Evolutionary conservation across 2,888 invertebrate genomes (phyloP), one percentile per base, ranked within the genome.

Genomic region (Orchesellides sinensis): DNA sequence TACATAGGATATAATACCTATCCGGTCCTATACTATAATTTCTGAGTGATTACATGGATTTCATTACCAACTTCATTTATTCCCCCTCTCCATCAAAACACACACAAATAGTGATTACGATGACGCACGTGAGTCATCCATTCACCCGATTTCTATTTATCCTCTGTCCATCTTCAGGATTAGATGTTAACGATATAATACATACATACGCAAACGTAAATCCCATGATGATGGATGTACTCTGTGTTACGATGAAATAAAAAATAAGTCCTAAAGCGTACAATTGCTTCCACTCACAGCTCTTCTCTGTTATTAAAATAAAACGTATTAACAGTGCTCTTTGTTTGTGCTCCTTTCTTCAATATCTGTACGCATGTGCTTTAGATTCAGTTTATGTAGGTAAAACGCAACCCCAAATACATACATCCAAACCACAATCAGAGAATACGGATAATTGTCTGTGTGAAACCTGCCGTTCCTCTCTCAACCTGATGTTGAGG

Each of bases 61-160:
- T 65, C 49, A 52, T 63, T 74, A 35, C 52, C 10, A 65, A 32
- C 63, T 35, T 74, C 52, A 49, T 52, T 52, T 74, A 25, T 47
- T 49, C 25, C 23, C 35, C 63, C 74, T 35, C 45, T 40, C 45
- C 47, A 17, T 59, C 35, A 49, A 2, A 63, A 63, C 65, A 45
- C 74, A 63, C 63, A 74, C 52, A 74, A 29, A 40, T 29, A 52
- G 61, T 65, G 74, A 74, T 59, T 74, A 74, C 32, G n/a, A 52
- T 61, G 52, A 63, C 74, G 49, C 63, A 63, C 74, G 74, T 74
- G 74, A 74, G 74, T 74, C 74, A 70, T 70, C 68, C 68, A 61
- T 59, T 61, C 45, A 47, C 47, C 45, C 29, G 61, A 61, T 61
- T 54, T 23, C 54, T 12, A 54, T 54, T 25, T 54, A n/a, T n/a